Conservation (phyloP, 2,797 vertebrate genomes). For the Podargus strigoides region DNA sequence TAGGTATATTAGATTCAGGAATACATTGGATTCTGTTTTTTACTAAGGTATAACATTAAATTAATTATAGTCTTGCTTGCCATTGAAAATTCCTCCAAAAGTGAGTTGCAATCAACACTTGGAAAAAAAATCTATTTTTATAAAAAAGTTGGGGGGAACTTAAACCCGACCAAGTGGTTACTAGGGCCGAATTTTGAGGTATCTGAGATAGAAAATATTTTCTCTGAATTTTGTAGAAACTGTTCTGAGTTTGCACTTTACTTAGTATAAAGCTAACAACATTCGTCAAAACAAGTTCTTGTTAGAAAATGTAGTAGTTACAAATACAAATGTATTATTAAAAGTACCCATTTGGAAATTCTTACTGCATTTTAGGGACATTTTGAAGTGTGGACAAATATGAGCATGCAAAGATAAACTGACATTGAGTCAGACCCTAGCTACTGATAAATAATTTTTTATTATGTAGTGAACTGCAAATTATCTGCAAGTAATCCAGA, state of each 20-base stretch:
- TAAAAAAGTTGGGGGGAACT: rapidly evolving
- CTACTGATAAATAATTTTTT: background rate
- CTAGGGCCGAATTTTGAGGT: background rate
- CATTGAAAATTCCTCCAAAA: background rate
- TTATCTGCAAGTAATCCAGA: background rate
- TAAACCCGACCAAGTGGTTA: background rate
- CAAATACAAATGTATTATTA: background rate
- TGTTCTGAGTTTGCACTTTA: background rate
- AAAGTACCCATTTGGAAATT: background rate
- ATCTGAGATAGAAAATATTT: background rate
- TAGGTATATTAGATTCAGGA: background rate
- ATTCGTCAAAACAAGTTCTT: background rate
- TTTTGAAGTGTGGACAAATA: background rate
- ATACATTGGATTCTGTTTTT: background rate
- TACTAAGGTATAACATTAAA: background rate
- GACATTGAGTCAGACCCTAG: background rate
- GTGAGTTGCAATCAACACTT: background rate
- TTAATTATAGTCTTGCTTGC: background rate
- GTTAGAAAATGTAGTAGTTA: background rate
- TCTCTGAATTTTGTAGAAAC: background rate
- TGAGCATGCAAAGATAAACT: background rate
- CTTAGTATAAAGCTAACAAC: background rate
- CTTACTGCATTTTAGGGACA: background rate
- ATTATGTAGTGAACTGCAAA: background rate
- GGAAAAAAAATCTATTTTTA: background rate